Evolutionary conservation across 2,113 vertebrate genomes (phyloP).

Genomic region (Orthonyx spaldingii): DNA sequence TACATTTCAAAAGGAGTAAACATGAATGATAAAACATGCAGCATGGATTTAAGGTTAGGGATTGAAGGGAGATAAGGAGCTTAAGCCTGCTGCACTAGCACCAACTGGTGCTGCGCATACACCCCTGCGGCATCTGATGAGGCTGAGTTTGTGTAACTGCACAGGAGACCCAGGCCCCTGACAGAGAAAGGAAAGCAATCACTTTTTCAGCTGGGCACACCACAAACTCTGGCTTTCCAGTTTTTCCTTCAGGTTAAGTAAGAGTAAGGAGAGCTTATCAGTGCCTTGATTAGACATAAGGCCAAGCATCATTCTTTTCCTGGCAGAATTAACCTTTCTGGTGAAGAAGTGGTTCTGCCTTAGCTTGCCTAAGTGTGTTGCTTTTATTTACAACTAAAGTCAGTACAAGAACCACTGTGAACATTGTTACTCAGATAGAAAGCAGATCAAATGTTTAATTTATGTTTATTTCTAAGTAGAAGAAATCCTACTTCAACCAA

Average conservation of each 20-base stretch:
- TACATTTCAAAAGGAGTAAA: background rate
- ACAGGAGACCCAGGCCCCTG: background rate
- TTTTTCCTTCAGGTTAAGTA: background rate
- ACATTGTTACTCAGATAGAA: background rate
- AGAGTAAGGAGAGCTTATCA: background rate
- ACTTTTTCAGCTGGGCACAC: background rate
- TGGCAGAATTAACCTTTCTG: background rate
- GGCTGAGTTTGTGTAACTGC: background rate
- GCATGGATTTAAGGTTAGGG: background rate
- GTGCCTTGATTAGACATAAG: background rate
- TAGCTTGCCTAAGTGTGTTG: background rate
- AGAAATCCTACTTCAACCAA: background rate
- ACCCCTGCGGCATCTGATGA: background rate
- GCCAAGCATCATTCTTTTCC: background rate
- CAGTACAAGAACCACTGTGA: background rate
- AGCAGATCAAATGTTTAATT: background rate
- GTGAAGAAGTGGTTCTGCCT: background rate
- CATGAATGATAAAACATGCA: background rate
- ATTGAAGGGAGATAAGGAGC: background rate
- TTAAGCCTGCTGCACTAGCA: background rate
- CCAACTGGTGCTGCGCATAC: rapidly evolving
- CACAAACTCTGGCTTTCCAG: background rate
- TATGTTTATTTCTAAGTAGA: background rate
- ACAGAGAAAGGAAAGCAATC: background rate
- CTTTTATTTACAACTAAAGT: background rate